Conservation (phyloP, 2,888 invertebrate genomes). For the Leucoma salicis region DNA sequence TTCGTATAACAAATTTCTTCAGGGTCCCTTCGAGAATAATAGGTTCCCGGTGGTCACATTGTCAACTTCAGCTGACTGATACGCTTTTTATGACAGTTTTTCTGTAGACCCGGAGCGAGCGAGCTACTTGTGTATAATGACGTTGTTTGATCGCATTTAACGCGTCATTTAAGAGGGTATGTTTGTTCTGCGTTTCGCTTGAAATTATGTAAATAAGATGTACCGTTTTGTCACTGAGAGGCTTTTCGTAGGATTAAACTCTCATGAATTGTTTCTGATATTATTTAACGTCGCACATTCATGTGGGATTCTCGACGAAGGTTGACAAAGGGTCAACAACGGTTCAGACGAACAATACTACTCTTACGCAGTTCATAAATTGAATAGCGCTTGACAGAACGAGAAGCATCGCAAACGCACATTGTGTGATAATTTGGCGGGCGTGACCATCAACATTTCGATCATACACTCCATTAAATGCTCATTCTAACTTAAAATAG, state of each 20-base stretch:
- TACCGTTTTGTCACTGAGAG: conserved; percentile 32
- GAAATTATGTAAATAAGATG: conserved; percentile 64
- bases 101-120: conserved; percentile 43
- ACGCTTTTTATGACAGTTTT: conserved; percentile 60
- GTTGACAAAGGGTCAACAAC: conserved; percentile 38
- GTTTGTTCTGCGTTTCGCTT: conserved; percentile 56
- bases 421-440: conserved; percentile 49
- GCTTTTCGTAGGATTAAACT: conserved; percentile 8
- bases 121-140: conserved; percentile 65
- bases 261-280: conserved; percentile 13
- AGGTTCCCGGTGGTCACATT: conserved; percentile 65
- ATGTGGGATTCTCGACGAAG: conserved; percentile 47
- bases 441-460: conserved; percentile 44
- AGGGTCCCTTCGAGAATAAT: conserved; percentile 63
- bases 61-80: conserved; percentile 62
- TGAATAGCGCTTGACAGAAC: conserved; percentile 37
- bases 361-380: conserved; percentile 35
- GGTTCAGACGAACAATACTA: conserved; percentile 29
- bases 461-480: too few relatives aligned
- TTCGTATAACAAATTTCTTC: conserved; percentile 74
- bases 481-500: too few relatives aligned
- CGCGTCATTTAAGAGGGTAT: conserved; percentile 70
- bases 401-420: conserved; percentile 36
- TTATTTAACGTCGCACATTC: conserved; percentile 14
- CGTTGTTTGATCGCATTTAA: conserved; percentile 71